These are phyloP conservation scores for Iselma pallidipennis DNA, from an alignment of 2,888 invertebrate species.

Conservation along the genomic window DNA sequence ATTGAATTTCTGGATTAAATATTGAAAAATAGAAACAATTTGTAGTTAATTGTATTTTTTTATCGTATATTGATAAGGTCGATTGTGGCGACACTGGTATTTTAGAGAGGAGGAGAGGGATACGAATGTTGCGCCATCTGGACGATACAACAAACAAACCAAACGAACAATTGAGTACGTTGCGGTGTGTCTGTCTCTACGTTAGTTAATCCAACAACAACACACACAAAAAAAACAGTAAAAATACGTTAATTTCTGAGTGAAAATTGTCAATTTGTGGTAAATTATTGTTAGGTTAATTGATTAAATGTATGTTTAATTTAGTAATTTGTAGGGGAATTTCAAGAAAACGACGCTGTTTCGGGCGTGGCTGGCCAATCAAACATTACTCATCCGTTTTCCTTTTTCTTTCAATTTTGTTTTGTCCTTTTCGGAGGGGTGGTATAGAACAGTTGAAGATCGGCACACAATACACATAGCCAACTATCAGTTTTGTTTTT, in stretches of 20 bases:
- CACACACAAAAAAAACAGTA: no score
- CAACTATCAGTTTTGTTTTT: not conserved
- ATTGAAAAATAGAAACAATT: not conserved
- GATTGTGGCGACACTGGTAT: not conserved
- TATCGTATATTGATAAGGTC: not conserved
- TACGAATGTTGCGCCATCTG: constrained; percentile 47
- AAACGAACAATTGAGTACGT: constrained; percentile 20
- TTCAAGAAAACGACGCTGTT: constrained; percentile 40
- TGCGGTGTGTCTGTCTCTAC: not conserved
- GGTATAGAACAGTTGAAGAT: not conserved
- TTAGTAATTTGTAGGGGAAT: not conserved
- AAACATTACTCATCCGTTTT: constrained; percentile 52
- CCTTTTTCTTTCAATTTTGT: not conserved
- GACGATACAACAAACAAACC: constrained; percentile 34
- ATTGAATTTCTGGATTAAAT: no score
- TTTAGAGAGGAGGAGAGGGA: constrained; percentile 18
- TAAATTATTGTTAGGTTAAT: not conserved
- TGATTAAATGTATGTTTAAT: not conserved
- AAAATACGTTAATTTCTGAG: not conserved
- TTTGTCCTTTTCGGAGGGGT: not conserved
- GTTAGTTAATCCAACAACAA: not conserved
- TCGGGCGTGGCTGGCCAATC: constrained; percentile 55
- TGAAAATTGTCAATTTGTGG: not conserved
- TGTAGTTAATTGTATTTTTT: not conserved
- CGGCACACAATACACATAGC: not conserved